Conservation (phyloP, 2,113 vertebrate genomes). For the Trematocara stigmaticum region DNA sequence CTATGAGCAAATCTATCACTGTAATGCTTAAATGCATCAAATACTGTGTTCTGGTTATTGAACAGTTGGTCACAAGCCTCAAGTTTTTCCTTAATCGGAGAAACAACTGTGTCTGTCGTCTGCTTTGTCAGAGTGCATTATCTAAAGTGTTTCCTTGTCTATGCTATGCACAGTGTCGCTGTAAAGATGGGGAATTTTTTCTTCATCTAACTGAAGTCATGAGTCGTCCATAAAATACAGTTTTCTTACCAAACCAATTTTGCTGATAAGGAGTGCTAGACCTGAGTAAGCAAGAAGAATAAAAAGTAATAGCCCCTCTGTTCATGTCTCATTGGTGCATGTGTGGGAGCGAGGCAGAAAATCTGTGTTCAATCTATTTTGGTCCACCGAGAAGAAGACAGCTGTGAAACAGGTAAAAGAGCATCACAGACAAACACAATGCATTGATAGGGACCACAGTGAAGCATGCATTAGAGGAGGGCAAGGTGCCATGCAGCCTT, state of each 20-base stretch:
- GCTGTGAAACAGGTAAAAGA: neutral
- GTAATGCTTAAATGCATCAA: neutral
- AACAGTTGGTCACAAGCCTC: neutral
- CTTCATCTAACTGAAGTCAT: neutral
- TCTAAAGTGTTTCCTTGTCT: neutral
- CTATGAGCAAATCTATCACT: neutral
- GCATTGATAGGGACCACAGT: constrained; percentile 2
- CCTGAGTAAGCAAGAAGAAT: neutral
- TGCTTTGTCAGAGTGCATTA: neutral
- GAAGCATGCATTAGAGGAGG: neutral
- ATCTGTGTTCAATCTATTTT: neutral
- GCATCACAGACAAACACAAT: neutral
- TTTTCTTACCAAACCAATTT: neutral
- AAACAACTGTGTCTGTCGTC: neutral
- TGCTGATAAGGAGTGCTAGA: neutral
- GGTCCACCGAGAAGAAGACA: neutral
- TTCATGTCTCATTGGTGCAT: neutral
- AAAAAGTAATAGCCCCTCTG: neutral
- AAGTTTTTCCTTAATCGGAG: neutral
- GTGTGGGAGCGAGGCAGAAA: neutral
- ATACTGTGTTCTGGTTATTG: neutral
- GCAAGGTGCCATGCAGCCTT: neutral
- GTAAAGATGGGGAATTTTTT: neutral
- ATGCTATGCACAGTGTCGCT: neutral
- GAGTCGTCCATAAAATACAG: neutral